Conservation (phyloP, 2,888 invertebrate species). For the Eupithecia inturbata region DNA sequence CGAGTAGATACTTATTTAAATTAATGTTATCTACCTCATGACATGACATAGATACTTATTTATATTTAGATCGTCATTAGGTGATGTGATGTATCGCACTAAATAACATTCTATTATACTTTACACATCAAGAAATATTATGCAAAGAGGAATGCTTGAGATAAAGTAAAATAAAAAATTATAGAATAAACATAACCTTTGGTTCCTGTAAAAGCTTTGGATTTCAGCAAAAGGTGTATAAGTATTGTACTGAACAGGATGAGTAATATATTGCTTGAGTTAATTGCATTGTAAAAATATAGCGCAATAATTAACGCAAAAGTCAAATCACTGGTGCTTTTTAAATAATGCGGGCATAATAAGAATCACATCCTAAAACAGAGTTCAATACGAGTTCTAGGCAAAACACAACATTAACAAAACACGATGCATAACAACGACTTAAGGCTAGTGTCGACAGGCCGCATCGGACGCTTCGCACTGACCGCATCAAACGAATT, state of each 20-base stretch:
- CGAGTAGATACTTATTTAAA: too few species aligned
- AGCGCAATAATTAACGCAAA: constrained; percentile 47
- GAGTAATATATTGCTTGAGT: constrained; percentile 41
- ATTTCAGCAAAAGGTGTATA: constrained; percentile 52
- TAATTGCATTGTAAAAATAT: constrained; percentile 55
- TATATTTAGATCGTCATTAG: not conserved
- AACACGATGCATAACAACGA: constrained; percentile 47
- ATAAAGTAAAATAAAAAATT: constrained; percentile 55
- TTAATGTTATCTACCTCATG: too few species aligned
- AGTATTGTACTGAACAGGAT: constrained; percentile 74
- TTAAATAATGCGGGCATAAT: constrained; percentile 47
- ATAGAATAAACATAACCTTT: constrained; percentile 63
- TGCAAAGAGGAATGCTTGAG: constrained; percentile 60
- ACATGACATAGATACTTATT: too few species aligned
- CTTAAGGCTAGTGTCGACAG: not conserved
- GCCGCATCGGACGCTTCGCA: too few species aligned
- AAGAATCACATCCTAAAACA: constrained; percentile 2
- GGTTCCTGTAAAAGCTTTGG: constrained; percentile 69
- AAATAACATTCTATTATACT: constrained; percentile 41
- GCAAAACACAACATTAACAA: not conserved
- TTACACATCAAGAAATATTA: constrained; percentile 52
- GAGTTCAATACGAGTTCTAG: not conserved
- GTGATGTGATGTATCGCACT: constrained; percentile 39
- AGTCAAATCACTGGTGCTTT: constrained; percentile 76
- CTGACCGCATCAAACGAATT: too few species aligned